Base-by-base conservation (phyloP, 2,797 vertebrate species). In the Ispidina lecontei region DNA sequence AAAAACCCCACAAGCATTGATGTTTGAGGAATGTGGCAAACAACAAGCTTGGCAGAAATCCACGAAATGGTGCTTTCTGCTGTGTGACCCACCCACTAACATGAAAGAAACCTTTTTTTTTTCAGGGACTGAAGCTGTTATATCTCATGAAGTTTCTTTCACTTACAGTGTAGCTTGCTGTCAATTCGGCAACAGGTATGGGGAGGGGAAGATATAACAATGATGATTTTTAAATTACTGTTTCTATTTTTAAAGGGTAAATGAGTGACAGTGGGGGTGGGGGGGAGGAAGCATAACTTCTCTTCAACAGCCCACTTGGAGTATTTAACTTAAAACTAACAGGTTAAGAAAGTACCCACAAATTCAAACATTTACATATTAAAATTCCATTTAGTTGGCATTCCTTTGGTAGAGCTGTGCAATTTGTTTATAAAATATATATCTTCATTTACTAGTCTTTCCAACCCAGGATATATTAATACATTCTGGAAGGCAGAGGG, bases 371-470 rank as follows among this genome's bases (percentile, higher is more conserved):
- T 89, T 87, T 76, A 85, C 54, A 55, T 89, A 60, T 82, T 62
- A 74, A 91, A 82, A 54, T 62, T 80, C 65, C 25, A 28, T 84
- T 89, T 83, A 59, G 54, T 81, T 89, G 19, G 2, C 55, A 33
- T 77, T 88, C 74, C 47, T 87, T 87, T 86, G 25, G 55, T 80
- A 79, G 71, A 71, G 31, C 43, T 65, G 17, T 56, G 37, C 33
- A 67, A 88, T 84, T 93, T 92, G 71, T 90, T 90, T 95, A 80
- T 90, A 92, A 94, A 84, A 93, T 86, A 75, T 35, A 23, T 86
- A 58, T 93, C 73, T 83, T 68, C 65, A 80, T 84, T 91, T 90
- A 79, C 62, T 82, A 88, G 23, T 81, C 54, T 90, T 91, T 84
- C 78, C 84, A 92, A 25, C 33, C 54, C 39, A 67, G 35, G 76